Base-by-base conservation (phyloP, 2,113 vertebrate species). In the Laterallus jamaicensis region DNA sequence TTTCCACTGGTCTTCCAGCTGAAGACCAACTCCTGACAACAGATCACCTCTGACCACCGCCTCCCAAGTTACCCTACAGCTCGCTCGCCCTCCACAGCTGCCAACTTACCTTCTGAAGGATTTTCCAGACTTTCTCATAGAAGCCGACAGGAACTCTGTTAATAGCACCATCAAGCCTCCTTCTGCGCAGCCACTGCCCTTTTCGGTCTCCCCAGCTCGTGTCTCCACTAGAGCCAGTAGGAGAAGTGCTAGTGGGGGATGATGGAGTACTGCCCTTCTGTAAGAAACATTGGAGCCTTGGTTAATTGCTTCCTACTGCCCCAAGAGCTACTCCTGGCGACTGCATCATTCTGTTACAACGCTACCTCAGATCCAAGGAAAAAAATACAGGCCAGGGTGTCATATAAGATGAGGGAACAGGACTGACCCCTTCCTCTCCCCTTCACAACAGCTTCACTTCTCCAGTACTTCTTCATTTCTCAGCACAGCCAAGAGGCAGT, bases 71-170 rank as follows among this genome's bases (percentile, higher is more conserved):
- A 64, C 62, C 1, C 0, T 5, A 28, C 35, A 63, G 42, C 22
- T 37, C 11, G 12, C 16, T 76, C 68, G 42, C 40, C 37, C 29
- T 55, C 59, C 47, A 19, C 13, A 40, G 54, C 4, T 15, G 31
- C 15, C 66, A 62, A 31, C 97, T 94, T 83, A 98, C 98, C 98
- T 99, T 99, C 96, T 99, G 99, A 74, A 99, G 98, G 95, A 99
- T 99, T 87, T 98, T 99, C 99, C 99, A 99, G 52, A 99, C 99
- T 93, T 98, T 99, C 96, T 99, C 99, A 96, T 99, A 99, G 96
- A 99, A 99, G 19, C 99, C 99, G 95, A 99, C 97, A 0, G 99
- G 99, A n/a, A 99, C 99, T 88, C 99, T 98, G 97, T 99, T 99
- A 87, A 99, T 99, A 12, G 99, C 99, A 15, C 99, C 99, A 12